Conservation (phyloP, 2,888 invertebrate species). For the Gasteruption jaculator region DNA sequence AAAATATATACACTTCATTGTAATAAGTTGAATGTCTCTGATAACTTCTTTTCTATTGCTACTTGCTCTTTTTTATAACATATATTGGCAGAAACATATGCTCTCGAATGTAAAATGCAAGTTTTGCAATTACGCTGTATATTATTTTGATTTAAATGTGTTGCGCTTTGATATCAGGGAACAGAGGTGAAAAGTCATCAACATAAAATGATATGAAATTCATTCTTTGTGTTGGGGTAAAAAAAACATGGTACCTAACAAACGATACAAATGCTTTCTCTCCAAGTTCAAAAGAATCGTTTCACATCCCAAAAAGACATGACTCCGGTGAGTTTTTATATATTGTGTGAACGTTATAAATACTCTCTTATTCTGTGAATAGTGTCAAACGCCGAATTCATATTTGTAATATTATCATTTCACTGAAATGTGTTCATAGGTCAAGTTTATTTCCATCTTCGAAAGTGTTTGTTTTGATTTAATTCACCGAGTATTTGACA, state of each 20-base stretch:
- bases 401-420: background rate
- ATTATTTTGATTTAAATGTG: conserved; percentile 23
- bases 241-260: conserved; percentile 26
- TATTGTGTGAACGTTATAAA: conserved; percentile 10
- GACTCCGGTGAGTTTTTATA: conserved; percentile 34
- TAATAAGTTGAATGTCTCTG: background rate
- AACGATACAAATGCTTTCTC: conserved; percentile 33
- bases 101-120: conserved; percentile 14
- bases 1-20: background rate
- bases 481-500: too few species aligned
- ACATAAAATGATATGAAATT: conserved; percentile 29
- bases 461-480: too few species aligned
- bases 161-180: conserved; percentile 24
- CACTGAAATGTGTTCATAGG: too few species aligned
- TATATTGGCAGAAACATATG: conserved; percentile 6
- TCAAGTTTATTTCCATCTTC: too few species aligned
- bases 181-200: conserved; percentile 34
- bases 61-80: conserved; percentile 3
- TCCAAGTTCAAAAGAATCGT: conserved; percentile 30
- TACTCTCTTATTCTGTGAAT: too few species aligned
- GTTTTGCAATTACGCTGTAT: conserved; percentile 8
- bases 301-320: conserved; percentile 28
- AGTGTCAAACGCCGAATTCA: too few species aligned
- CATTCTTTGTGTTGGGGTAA: conserved; percentile 31
- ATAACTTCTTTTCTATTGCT: conserved; percentile 2